These are phyloP conservation scores for Tenebrosternarchus preto DNA, from an alignment of 2,113 vertebrate genomes.

Conservation along the genomic window DNA sequence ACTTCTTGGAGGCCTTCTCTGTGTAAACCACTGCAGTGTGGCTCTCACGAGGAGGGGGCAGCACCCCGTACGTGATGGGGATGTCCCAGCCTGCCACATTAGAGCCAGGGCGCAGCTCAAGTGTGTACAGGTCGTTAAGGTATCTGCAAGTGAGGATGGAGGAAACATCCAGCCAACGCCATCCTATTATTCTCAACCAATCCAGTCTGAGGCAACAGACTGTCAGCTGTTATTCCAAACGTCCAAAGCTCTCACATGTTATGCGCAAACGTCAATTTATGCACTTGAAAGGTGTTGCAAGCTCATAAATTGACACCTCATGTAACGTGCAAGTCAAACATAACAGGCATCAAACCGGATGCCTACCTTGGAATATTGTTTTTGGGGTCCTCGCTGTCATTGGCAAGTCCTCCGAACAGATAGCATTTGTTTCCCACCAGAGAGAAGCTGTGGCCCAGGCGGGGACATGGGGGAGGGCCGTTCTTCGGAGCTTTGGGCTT, in stretches of 20 bases:
- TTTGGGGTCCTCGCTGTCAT: slow-evolving; percentile 89
- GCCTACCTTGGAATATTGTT: slow-evolving; percentile 83
- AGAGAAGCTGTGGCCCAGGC: slow-evolving; percentile 88
- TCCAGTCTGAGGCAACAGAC: neutral
- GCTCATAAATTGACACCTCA: neutral
- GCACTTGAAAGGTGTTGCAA: neutral
- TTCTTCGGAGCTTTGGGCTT: slow-evolving; percentile 81
- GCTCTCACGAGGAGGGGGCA: slow-evolving; percentile 84
- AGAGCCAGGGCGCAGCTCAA: slow-evolving; percentile 82
- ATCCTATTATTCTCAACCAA: neutral
- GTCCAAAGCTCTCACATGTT: too few species aligned
- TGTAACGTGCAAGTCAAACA: neutral
- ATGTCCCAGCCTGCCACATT: slow-evolving; percentile 85
- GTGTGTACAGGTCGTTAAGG: slow-evolving; percentile 83
- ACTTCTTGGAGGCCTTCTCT: slow-evolving; percentile 76
- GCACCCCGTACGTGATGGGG: slow-evolving; percentile 79
- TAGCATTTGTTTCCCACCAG: slow-evolving; percentile 89
- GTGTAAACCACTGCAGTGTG: slow-evolving; percentile 86
- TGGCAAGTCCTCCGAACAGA: slow-evolving; percentile 87
- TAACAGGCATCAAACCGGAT: neutral
- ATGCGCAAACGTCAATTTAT: neutral
- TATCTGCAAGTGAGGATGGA: slow-evolving; percentile 67
- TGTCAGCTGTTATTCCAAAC: neutral
- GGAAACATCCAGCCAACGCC: neutral
- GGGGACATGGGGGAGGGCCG: slow-evolving; percentile 83